Evolutionary conservation across 2,113 vertebrate genomes (phyloP), one percentile per base, ranked within the genome.

Genomic region (Verasper variegatus): DNA sequence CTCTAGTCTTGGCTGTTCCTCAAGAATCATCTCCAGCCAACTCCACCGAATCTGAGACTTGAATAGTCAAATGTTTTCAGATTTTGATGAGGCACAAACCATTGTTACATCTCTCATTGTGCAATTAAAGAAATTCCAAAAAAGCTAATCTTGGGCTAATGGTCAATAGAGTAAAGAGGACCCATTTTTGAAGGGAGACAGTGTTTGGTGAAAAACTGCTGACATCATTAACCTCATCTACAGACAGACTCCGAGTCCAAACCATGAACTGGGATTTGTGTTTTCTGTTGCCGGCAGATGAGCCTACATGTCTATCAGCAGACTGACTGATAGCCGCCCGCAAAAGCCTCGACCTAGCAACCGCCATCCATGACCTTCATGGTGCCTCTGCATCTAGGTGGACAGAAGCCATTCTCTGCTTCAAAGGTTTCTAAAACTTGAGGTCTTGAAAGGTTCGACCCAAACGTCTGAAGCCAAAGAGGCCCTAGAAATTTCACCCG

Each of bases 391-490:
- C 82, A 63, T 88, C 79, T 70, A 64, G 58, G 74, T 80, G 88
- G 85, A 85, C 88, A 85, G 84, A 88, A 89, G 83, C 78, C 89
- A 92, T 92, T 92, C 90, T 87, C 88, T 89, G 86, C 87, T 91
- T 92, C 89, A 88, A 79, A 90, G 87, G 45, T 37, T 83, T 89
- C 85, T 51, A 72, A 91, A 90, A 92, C n/a, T 93, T 93, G 89
- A 89, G 92, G 85, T 92, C 89, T 89, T 79, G 65, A 88, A 83
- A 87, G 87, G 87, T 85, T 78, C 74, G 85, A 79, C 61, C 59
- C 61, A 21, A 31, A 79, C 1, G 27, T 52, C 47, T 69, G 51
- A 74, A 76, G 74, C 68, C 61, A 74, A 60, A 78, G 66, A 68
- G 52, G 67, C 13, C 63, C 75, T 61, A 65, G 62, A 54, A 67